Percentiles rank a stretch among this genome's conserved stretches.
Evolutionary conservation across 2,797 vertebrate species (phyloP).

Genomic region (Clarias platycephalus): DNA sequence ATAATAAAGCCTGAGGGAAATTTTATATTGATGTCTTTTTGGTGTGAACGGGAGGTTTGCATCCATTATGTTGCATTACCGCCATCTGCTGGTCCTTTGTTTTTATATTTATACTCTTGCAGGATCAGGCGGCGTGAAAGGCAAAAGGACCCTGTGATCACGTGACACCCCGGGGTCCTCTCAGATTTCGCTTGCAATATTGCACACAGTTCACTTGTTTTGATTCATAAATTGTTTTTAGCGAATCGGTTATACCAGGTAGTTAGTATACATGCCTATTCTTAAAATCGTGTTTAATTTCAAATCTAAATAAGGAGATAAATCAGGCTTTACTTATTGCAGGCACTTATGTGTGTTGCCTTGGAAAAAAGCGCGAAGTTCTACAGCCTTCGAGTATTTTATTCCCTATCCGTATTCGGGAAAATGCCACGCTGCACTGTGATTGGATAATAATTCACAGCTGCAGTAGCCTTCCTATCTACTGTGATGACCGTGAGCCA

Average conservation of each 20-base stretch:
- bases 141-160: neutral
- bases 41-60: too few relatives aligned
- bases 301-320: neutral
- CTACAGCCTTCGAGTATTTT: conserved; percentile 31
- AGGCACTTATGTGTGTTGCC: conserved; percentile 40
- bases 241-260: rapidly evolving
- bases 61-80: too few relatives aligned
- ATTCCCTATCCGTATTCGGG: conserved; percentile 1
- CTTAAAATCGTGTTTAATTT: rapidly evolving
- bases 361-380: conserved; percentile 82
- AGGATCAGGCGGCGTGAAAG: neutral
- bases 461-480: too few relatives aligned
- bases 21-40: too few relatives aligned
- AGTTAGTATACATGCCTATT: neutral
- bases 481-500: neutral
- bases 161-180: neutral
- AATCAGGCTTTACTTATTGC: neutral
- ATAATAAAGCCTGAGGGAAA: too few relatives aligned
- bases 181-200: conserved; percentile 20
- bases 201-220: neutral
- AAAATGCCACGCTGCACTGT: neutral
- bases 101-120: neutral
- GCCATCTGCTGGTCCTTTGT: too few relatives aligned
- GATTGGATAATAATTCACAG: neutral
- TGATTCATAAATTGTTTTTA: neutral